Evolutionary conservation across 2,113 vertebrate genomes (phyloP).

Genomic region (Bubalus kerabau): DNA sequence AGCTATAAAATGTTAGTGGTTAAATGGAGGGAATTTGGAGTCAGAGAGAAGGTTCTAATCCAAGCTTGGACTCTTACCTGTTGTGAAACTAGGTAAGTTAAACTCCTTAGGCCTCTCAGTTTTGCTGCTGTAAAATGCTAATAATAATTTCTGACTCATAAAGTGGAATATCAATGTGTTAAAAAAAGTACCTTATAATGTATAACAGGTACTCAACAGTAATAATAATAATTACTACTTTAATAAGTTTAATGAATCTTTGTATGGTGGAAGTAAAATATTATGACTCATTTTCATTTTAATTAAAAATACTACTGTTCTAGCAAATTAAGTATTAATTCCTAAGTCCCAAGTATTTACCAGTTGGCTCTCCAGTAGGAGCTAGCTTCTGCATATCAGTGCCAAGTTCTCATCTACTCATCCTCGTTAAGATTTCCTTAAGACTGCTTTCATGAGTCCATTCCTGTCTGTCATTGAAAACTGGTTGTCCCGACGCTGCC

Average conservation of each 20-base stretch:
- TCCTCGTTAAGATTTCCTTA: neutral
- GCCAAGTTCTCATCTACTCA: neutral
- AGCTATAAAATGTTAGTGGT: neutral
- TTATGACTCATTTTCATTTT: neutral
- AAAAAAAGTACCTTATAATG: neutral
- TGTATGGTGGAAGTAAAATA: neutral
- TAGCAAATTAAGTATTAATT: neutral
- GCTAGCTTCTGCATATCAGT: neutral
- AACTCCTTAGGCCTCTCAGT: neutral
- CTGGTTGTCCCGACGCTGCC: accelerated
- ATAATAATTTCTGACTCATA: neutral
- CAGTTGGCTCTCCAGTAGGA: neutral
- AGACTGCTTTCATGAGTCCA: too few relatives aligned
- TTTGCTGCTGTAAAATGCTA: neutral
- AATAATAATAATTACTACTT: neutral
- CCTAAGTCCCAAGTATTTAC: neutral
- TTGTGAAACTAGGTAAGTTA: neutral
- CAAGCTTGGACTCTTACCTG: neutral
- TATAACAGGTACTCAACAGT: neutral
- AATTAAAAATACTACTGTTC: neutral
- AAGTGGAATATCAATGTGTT: neutral
- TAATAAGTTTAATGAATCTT: neutral
- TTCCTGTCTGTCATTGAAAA: neutral
- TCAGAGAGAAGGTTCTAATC: neutral
- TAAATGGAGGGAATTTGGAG: neutral